phyloP scores from a whole-genome alignment of 2,113 vertebrate genomes.

The Mormyrus iriodes region DNA sequence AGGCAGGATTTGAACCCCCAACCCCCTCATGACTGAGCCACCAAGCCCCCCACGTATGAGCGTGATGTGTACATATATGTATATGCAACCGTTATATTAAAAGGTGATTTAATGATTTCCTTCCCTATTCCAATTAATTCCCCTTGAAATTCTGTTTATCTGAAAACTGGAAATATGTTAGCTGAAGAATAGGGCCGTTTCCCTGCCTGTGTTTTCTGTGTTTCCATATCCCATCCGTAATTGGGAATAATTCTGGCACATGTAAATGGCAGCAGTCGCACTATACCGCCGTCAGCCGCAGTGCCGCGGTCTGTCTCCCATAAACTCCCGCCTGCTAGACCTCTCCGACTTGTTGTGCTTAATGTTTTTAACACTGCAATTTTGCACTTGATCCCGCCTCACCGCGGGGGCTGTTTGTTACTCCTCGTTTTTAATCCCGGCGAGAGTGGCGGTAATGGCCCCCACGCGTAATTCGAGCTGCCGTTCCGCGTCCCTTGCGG shows the following conservation, averaged over 20 bases:
- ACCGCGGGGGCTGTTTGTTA: conserved; percentile 20
- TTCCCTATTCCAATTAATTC: neutral
- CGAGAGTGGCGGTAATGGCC: neutral
- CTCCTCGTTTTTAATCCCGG: conserved; percentile 8
- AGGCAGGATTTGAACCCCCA: neutral
- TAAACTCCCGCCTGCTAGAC: neutral
- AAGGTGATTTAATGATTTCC: neutral
- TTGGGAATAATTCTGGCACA: neutral
- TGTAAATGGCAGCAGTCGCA: neutral
- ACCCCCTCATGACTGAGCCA: neutral
- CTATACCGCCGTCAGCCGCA: neutral
- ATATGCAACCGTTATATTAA: no score
- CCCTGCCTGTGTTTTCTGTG: neutral
- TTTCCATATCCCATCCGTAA: neutral
- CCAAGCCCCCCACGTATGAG: no score
- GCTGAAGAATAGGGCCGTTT: neutral
- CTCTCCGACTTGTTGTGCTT: conserved; percentile 13
- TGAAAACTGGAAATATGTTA: neutral
- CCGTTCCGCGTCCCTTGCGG: conserved; percentile 24
- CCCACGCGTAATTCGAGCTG: neutral
- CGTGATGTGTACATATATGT: no score
- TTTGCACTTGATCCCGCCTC: conserved; percentile 24
- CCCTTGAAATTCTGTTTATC: neutral
- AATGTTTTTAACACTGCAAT: conserved; percentile 26
- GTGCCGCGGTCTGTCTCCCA: neutral